Percentiles rank a stretch among this genome's conserved stretches.
phyloP scores from a whole-genome alignment of 2,888 invertebrate species.

The Brenthis daphne region DNA sequence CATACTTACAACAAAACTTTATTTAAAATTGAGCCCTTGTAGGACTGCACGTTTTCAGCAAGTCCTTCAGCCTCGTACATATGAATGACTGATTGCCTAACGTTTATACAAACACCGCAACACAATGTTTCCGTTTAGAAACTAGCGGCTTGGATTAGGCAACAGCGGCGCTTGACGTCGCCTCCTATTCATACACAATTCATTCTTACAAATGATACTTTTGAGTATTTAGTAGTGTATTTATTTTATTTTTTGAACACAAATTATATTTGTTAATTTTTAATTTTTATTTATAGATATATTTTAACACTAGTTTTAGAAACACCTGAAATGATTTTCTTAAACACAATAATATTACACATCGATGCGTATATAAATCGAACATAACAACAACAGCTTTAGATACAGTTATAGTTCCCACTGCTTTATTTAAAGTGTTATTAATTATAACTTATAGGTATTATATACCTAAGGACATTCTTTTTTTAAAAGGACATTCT shows the following conservation, averaged over 20 bases:
- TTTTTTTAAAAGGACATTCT: too few relatives aligned
- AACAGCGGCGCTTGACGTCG: slow-evolving; percentile 54
- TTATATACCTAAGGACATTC: too few relatives aligned
- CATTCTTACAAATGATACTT: slow-evolving; percentile 25
- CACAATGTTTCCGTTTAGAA: slow-evolving; percentile 70
- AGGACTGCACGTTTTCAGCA: slow-evolving; percentile 50
- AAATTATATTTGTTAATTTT: slow-evolving; percentile 11
- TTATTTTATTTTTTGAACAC: slow-evolving; percentile 16
- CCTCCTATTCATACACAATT: slow-evolving; percentile 44
- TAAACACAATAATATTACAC: too few relatives aligned
- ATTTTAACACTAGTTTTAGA: too few relatives aligned
- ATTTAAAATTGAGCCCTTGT: slow-evolving; percentile 17
- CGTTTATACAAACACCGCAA: slow-evolving; percentile 57
- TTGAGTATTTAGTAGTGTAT: slow-evolving; percentile 1
- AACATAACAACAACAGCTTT: too few relatives aligned
- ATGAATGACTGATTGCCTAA: slow-evolving; percentile 69
- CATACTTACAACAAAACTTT: not conserved
- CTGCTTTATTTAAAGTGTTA: too few relatives aligned
- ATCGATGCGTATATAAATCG: too few relatives aligned
- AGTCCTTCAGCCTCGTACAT: slow-evolving; percentile 64
- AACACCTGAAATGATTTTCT: too few relatives aligned
- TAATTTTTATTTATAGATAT: too few relatives aligned
- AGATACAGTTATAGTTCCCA: too few relatives aligned
- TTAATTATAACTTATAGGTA: too few relatives aligned
- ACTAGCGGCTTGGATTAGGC: slow-evolving; percentile 61